phyloP scores from a whole-genome alignment of 2,888 invertebrate species.

The Chloroclystis v-ata region DNA sequence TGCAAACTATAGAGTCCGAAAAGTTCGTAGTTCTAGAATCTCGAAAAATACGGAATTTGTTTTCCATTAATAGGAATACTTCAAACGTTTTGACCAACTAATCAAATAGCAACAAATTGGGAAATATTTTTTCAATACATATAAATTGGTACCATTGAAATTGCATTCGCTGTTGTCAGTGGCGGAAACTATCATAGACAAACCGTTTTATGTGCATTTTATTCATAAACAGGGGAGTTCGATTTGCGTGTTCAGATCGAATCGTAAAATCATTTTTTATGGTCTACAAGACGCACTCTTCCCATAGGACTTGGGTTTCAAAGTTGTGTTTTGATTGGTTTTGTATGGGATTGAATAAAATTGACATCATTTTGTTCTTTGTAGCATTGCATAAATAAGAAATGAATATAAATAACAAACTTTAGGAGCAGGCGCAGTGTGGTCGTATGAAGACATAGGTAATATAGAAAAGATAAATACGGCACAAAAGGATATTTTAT shows the following conservation, averaged over 20 bases:
- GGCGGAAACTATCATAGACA: conserved; percentile 37
- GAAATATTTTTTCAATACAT: background rate
- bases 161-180: conserved; percentile 20
- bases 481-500: too few relatives aligned
- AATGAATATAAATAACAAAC: too few relatives aligned
- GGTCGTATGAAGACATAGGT: too few relatives aligned
- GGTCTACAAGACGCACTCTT: conserved; percentile 54
- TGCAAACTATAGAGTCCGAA: too few relatives aligned
- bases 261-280: conserved; percentile 72
- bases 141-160: conserved; percentile 11
- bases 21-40: too few relatives aligned
- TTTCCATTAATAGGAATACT: too few relatives aligned
- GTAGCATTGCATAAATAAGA: background rate
- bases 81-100: too few relatives aligned
- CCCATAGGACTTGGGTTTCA: conserved; percentile 64
- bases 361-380: background rate
- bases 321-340: conserved; percentile 55
- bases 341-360: conserved; percentile 12
- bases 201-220: conserved; percentile 56
- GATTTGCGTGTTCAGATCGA: conserved; percentile 57
- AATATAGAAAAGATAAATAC: too few relatives aligned
- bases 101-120: too few relatives aligned
- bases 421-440: background rate
- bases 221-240: conserved; percentile 59
- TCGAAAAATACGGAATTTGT: too few relatives aligned